Conservation (phyloP, 2,888 invertebrate genomes). For the Dusona sp. region DNA sequence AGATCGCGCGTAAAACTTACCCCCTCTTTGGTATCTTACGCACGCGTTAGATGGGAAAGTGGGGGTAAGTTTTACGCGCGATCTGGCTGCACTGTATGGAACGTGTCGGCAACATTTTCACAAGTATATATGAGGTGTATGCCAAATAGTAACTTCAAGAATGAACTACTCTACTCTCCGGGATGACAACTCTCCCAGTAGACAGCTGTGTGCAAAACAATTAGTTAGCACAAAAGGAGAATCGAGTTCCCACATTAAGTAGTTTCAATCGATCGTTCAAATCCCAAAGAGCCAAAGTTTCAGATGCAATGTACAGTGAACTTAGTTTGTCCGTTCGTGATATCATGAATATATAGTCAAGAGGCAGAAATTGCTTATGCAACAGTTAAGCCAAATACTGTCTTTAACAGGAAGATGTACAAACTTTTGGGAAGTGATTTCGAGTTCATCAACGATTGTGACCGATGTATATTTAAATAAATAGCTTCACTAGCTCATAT, state of each 20-base stretch:
- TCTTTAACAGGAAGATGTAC: not conserved
- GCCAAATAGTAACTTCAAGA: not conserved
- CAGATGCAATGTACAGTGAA: not conserved
- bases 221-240: not conserved
- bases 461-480: not conserved
- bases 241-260: not conserved
- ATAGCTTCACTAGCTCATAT: too few species aligned
- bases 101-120: too few species aligned
- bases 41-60: too few species aligned
- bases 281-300: constrained; percentile 9
- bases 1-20: too few species aligned
- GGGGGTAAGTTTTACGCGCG: too few species aligned
- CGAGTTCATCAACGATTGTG: not conserved
- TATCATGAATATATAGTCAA: not conserved
- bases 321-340: constrained; percentile 1
- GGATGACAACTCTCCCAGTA: constrained; percentile 5
- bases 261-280: constrained; percentile 11
- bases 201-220: not conserved
- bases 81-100: too few species aligned
- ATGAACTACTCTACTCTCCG: not conserved
- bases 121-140: too few species aligned
- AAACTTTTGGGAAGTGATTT: not conserved
- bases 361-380: constrained; percentile 3
- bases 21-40: too few species aligned
- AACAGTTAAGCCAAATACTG: not conserved